A percentile compares a stretch with the other conserved stretches of the same genome.
phyloP scores from a whole-genome alignment of 2,888 invertebrate species.

The Monochamus alternatus region DNA sequence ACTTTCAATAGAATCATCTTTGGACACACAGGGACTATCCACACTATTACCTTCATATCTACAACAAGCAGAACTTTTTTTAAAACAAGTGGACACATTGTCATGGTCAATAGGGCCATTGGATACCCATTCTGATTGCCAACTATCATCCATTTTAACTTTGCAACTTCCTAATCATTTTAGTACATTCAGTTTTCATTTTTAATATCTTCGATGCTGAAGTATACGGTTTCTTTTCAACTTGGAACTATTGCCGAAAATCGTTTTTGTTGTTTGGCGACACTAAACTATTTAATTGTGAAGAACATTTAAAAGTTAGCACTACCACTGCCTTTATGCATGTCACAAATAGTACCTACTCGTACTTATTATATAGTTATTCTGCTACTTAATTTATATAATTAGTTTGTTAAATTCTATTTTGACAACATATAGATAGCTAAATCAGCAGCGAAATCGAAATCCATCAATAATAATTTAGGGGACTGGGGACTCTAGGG shows the following conservation, averaged over 20 bases:
- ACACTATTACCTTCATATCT: slow-evolving; percentile 21
- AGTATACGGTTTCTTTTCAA: background rate
- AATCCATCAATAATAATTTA: slow-evolving; percentile 15
- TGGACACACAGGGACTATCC: slow-evolving; percentile 36
- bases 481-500: too few relatives aligned
- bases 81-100: background rate
- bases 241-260: slow-evolving; percentile 24
- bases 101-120: slow-evolving; percentile 18
- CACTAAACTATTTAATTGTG: slow-evolving; percentile 3
- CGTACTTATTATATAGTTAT: background rate
- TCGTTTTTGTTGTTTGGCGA: slow-evolving; percentile 12
- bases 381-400: slow-evolving; percentile 7
- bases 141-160: slow-evolving; percentile 35
- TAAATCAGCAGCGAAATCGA: background rate
- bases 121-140: slow-evolving; percentile 39
- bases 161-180: too few relatives aligned
- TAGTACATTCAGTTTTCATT: too few relatives aligned
- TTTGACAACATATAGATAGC: slow-evolving; percentile 25
- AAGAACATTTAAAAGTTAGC: background rate
- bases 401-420: slow-evolving; percentile 21
- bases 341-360: background rate
- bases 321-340: slow-evolving; percentile 20
- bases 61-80: background rate
- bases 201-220: too few relatives aligned
- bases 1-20: slow-evolving; percentile 32